Evolutionary conservation across 2,797 vertebrate species (phyloP), one percentile per base, ranked within the genome.

Genomic region (Cichlasoma orientale): DNA sequence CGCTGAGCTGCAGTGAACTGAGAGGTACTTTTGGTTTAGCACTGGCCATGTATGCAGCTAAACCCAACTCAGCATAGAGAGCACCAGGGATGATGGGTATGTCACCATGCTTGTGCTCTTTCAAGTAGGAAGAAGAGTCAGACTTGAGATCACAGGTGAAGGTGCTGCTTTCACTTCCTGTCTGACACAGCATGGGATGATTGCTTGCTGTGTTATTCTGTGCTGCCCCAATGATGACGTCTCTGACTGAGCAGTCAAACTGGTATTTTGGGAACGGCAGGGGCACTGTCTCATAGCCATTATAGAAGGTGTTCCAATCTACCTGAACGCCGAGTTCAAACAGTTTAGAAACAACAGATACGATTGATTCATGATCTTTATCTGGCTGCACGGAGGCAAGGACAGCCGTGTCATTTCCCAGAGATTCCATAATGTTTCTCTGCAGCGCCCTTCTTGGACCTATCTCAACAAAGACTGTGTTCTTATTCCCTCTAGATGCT

Each of bases 381-480:
- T 92, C 91, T 3, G 91, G 95, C 66, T 96, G 95, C 61, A 95
- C 88, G 1, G 96, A 94, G 57, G 94, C 86, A 16, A 97, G 86
- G n/a, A 97, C 95, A 56, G 61, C 75, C 2, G 90, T 92, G 29
- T 88, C 83, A 52, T 93, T 88, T 71, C 95, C 96, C 36, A 97
- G 84, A 3, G 90, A 94, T 86, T 98, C 97, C 69, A 86, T 89
- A 25, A 97, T 97, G 85, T 94, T 96, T 76, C 95, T 93, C 77
- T 96, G 94, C 31, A 98, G 74, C 0, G 88, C 94, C 78, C 88
- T 93, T 55, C 93, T 95, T 71, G 97, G 96, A 9, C 95, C 95
- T 76, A 97, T 97, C 90, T 97, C 96, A 61, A 97, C 93, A 94
- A 97, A 97, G 4, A 97, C 83, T 8, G 88, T 33, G 1, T 92